Conservation (phyloP, 2,797 vertebrate species). For the Chelon labrosus region DNA sequence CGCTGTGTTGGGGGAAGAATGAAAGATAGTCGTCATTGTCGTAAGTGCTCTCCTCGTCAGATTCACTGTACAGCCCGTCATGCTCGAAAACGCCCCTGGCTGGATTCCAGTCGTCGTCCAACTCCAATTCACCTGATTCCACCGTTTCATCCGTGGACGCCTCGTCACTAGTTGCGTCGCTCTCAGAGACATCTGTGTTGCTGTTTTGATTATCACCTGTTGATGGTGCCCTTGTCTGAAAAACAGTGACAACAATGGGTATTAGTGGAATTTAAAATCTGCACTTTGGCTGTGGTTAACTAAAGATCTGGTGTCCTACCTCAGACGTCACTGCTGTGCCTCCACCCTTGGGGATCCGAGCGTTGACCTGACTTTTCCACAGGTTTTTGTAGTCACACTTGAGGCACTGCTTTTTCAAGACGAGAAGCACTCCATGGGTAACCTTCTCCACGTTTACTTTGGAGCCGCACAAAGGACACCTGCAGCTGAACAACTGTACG, state of each 20-base stretch:
- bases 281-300: too few species aligned
- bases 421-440: constrained; percentile 25
- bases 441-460: constrained; percentile 54
- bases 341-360: constrained; percentile 18
- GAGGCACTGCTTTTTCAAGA: constrained; percentile 47
- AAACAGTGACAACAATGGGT: constrained; percentile 1
- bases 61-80: neutral
- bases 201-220: neutral
- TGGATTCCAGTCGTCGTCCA: constrained; percentile 38
- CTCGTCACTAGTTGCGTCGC: neutral
- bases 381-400: constrained; percentile 53
- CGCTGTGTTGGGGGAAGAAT: neutral
- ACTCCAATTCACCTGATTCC: constrained; percentile 1
- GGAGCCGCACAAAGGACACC: constrained; percentile 44
- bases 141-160: neutral
- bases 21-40: neutral
- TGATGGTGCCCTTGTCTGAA: constrained; percentile 18
- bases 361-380: constrained; percentile 54
- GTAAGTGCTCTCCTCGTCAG: neutral
- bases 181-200: neutral
- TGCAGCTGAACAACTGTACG: constrained; percentile 49
- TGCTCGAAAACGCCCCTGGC: rapidly evolving
- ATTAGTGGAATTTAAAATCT: neutral
- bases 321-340: constrained; percentile 12
- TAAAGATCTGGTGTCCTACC: neutral